Conservation (phyloP, 2,888 invertebrate genomes). For the Trissoscelio sp. region DNA sequence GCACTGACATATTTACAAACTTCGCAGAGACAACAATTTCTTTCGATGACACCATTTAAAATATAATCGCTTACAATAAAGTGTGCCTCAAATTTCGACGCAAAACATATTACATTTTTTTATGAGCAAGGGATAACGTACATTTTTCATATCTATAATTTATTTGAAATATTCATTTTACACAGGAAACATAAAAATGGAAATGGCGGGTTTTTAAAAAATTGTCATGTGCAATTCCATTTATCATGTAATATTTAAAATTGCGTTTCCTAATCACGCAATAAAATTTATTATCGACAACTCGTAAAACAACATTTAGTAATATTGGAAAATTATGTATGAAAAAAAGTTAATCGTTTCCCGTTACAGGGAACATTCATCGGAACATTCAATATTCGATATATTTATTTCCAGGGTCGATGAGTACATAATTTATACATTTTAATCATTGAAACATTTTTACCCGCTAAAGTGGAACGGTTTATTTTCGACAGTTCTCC, state of each 20-base stretch:
- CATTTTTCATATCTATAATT: conserved; percentile 25
- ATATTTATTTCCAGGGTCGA: background rate
- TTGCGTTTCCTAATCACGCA: conserved; percentile 1
- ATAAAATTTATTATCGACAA: background rate
- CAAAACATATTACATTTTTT: conserved; percentile 17
- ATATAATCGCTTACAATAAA: conserved; percentile 21
- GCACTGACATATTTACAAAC: background rate
- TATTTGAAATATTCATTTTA: conserved; percentile 41
- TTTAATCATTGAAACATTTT: background rate
- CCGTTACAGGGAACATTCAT: background rate
- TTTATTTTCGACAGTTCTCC: background rate
- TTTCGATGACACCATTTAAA: conserved; percentile 14
- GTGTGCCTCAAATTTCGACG: conserved; percentile 8
- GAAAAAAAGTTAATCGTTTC: background rate
- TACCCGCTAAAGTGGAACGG: background rate
- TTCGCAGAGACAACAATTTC: conserved; percentile 29
- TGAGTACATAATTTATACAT: background rate
- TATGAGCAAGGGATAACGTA: conserved; percentile 13
- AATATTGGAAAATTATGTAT: background rate
- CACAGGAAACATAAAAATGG: conserved; percentile 21
- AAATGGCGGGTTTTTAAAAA: conserved; percentile 17
- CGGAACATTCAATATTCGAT: background rate
- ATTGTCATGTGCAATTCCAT: conserved; percentile 6
- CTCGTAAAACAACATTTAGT: background rate
- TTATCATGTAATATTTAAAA: background rate